A percentile compares a stretch with the other conserved stretches of the same genome.
Evolutionary conservation across 2,888 invertebrate genomes (phyloP).

Genomic region (Patella caerulea): DNA sequence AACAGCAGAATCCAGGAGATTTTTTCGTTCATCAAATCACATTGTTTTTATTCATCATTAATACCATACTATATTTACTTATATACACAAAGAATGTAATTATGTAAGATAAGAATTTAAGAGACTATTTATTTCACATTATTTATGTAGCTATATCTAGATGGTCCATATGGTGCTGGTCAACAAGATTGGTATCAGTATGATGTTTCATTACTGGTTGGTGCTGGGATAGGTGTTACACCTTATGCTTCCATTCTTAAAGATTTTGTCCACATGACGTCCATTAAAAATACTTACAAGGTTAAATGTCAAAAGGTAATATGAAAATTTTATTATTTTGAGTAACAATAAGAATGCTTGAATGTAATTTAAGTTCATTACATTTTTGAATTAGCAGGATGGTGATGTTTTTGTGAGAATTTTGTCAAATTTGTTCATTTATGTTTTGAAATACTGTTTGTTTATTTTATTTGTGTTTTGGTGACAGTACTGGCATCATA

Average conservation of each 20-base stretch:
- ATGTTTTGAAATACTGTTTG: background rate
- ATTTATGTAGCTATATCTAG: conserved; percentile 61
- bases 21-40: too few relatives aligned
- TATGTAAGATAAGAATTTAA: too few relatives aligned
- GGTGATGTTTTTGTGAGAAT: background rate
- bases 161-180: conserved; percentile 70
- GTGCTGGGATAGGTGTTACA: conserved; percentile 74
- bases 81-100: too few relatives aligned
- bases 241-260: conserved; percentile 79
- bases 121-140: background rate
- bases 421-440: background rate
- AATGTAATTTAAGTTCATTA: background rate
- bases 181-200: conserved; percentile 71
- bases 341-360: background rate
- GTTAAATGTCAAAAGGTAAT: conserved; percentile 71
- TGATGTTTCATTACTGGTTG: conserved; percentile 69
- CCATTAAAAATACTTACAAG: conserved; percentile 66
- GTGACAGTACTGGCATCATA: too few relatives aligned
- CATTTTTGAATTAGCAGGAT: background rate
- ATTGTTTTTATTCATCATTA: too few relatives aligned
- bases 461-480: too few relatives aligned
- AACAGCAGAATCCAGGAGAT: too few relatives aligned
- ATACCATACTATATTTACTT: too few relatives aligned
- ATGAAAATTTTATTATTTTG: background rate
- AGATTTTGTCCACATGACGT: conserved; percentile 75